A percentile compares a stretch with the other conserved stretches of the same genome.
Conservation (phyloP, 2,888 invertebrate species). For the Onthophagus sagittarius region DNA sequence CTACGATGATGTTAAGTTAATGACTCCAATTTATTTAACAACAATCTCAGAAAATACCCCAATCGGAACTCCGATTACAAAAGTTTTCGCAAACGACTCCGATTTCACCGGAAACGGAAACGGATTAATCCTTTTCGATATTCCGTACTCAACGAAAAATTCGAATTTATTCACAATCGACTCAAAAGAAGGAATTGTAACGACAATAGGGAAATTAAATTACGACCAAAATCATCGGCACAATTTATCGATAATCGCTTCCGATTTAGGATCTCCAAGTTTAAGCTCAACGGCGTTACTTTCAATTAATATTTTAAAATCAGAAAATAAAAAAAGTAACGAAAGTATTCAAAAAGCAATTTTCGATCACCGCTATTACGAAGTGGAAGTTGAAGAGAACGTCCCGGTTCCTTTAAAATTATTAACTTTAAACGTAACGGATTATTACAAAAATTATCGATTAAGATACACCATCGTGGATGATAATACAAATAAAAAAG, state of each 20-base stretch:
- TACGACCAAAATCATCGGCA: constrained; percentile 64
- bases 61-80: constrained; percentile 69
- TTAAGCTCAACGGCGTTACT: constrained; percentile 74
- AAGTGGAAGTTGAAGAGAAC: constrained; percentile 79
- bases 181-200: constrained; percentile 78
- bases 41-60: constrained; percentile 71
- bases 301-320: constrained; percentile 62
- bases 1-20: constrained; percentile 61
- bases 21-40: constrained; percentile 71
- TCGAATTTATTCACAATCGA: constrained; percentile 72
- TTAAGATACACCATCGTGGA: constrained; percentile 63
- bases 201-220: constrained; percentile 68
- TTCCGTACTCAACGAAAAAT: constrained; percentile 60
- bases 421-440: constrained; percentile 72
- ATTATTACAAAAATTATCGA: constrained; percentile 60
- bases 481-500: constrained; percentile 57
- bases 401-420: constrained; percentile 70
- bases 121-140: constrained; percentile 73
- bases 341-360: constrained; percentile 39
- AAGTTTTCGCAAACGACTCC: constrained; percentile 78
- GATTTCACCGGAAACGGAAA: constrained; percentile 86
- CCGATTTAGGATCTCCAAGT: constrained; percentile 81
- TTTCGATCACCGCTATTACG: constrained; percentile 62
- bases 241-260: constrained; percentile 77
- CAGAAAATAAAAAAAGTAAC: constrained; percentile 22